Conservation (phyloP, 2,888 invertebrate species). For the Auanema freiburgensis region DNA sequence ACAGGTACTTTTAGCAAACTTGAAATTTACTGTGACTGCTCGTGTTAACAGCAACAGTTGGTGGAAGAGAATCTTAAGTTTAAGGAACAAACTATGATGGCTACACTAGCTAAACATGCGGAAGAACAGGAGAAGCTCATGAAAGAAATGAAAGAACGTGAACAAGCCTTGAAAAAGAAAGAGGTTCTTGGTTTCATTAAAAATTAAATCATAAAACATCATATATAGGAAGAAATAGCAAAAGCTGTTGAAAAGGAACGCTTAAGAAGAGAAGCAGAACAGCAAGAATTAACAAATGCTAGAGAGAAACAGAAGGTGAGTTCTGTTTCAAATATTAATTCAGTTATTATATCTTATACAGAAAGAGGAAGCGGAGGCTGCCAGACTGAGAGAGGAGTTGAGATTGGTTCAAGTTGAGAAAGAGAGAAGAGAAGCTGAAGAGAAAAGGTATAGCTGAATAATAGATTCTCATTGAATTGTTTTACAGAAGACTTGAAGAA, state of each 20-base stretch:
- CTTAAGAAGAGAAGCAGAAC: too few species aligned
- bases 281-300: too few species aligned
- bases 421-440: slow-evolving; percentile 3
- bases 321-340: too few species aligned
- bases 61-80: background rate
- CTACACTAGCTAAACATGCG: background rate
- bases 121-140: background rate
- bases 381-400: background rate
- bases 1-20: too few species aligned
- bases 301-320: too few species aligned
- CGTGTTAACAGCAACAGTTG: background rate
- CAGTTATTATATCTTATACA: too few species aligned
- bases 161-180: background rate
- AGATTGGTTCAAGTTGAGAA: background rate
- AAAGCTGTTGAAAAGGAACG: too few species aligned
- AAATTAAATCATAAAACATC: too few species aligned
- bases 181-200: background rate
- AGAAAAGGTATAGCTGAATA: too few species aligned
- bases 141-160: background rate
- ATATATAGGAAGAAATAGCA: too few species aligned
- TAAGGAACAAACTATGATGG: background rate
- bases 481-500: slow-evolving; percentile 4
- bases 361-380: background rate
- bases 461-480: too few species aligned
- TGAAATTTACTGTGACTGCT: too few species aligned